These are phyloP conservation scores for Drosophila putrida DNA, from an alignment of 2,888 invertebrate species.

Conservation along the genomic window DNA sequence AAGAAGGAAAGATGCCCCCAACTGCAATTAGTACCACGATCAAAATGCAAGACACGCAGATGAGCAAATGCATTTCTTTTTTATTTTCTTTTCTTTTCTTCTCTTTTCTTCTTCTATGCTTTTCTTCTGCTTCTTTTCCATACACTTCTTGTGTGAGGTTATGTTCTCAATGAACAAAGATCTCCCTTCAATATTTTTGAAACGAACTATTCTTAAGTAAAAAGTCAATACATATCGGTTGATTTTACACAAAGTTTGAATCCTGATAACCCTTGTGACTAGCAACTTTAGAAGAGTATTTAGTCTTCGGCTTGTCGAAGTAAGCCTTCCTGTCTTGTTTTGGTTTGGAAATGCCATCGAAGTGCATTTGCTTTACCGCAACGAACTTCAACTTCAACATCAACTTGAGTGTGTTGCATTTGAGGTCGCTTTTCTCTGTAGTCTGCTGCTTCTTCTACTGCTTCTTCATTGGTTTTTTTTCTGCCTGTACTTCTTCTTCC, in stretches of 20 bases:
- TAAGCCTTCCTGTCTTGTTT: background rate
- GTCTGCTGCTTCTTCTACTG: slow-evolving; percentile 19
- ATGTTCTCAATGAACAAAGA: too few species aligned
- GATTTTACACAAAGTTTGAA: too few species aligned
- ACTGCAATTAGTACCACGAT: slow-evolving; percentile 73
- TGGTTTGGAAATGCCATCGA: slow-evolving; percentile 45
- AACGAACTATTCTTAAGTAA: too few species aligned
- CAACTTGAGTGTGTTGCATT: slow-evolving; percentile 38
- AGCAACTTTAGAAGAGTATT: background rate
- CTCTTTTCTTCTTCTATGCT: background rate
- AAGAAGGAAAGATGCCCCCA: slow-evolving; percentile 39
- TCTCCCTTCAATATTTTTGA: too few species aligned
- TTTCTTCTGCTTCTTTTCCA: background rate
- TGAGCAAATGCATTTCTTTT: slow-evolving; percentile 62
- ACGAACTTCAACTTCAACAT: slow-evolving; percentile 54
- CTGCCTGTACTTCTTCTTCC: slow-evolving; percentile 1
- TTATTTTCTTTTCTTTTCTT: slow-evolving; percentile 27
- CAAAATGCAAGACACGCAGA: slow-evolving; percentile 70
- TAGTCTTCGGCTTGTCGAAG: background rate
- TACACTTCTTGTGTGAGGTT: too few species aligned
- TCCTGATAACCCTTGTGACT: too few species aligned
- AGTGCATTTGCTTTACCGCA: slow-evolving; percentile 72
- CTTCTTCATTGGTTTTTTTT: background rate
- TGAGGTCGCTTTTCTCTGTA: slow-evolving; percentile 73
- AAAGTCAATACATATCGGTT: too few species aligned